These are phyloP conservation scores for Stegodyphus dumicola DNA, from an alignment of 1,140 invertebrate genomes.

Conservation along the genomic window DNA sequence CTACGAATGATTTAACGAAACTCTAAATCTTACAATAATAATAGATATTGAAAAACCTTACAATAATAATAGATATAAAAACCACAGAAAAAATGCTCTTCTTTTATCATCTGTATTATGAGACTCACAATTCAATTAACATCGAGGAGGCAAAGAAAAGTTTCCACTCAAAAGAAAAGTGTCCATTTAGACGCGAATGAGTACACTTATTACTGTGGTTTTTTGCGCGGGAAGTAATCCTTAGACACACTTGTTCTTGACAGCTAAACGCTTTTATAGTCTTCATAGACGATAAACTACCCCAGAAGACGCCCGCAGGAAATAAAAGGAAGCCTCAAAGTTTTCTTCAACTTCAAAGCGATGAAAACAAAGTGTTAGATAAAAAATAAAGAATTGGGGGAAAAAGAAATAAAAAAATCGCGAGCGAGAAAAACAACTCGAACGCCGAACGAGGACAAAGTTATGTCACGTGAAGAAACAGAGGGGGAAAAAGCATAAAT, in stretches of 20 bases:
- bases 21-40: no score
- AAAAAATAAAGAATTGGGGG: background rate
- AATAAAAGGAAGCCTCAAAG: slow-evolving; percentile 22
- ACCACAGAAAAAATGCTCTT: no score
- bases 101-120: no score
- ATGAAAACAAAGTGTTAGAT: background rate
- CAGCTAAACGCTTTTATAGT: slow-evolving; percentile 60
- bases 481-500: background rate
- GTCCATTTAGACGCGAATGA: background rate
- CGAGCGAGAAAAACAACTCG: no score
- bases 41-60: no score
- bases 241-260: slow-evolving; percentile 42
- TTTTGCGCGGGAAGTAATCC: slow-evolving; percentile 30
- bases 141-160: background rate
- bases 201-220: slow-evolving; percentile 41
- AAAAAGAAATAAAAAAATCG: background rate
- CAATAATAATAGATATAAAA: no score
- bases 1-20: no score
- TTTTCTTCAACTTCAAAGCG: slow-evolving; percentile 46
- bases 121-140: background rate
- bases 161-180: background rate
- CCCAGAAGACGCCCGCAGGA: background rate
- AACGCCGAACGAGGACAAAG: slow-evolving; percentile 20
- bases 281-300: slow-evolving; percentile 48
- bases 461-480: slow-evolving; percentile 4